These are phyloP conservation scores for Hymenopus coronatus DNA, from an alignment of 2,888 invertebrate species.

Conservation along the genomic window DNA sequence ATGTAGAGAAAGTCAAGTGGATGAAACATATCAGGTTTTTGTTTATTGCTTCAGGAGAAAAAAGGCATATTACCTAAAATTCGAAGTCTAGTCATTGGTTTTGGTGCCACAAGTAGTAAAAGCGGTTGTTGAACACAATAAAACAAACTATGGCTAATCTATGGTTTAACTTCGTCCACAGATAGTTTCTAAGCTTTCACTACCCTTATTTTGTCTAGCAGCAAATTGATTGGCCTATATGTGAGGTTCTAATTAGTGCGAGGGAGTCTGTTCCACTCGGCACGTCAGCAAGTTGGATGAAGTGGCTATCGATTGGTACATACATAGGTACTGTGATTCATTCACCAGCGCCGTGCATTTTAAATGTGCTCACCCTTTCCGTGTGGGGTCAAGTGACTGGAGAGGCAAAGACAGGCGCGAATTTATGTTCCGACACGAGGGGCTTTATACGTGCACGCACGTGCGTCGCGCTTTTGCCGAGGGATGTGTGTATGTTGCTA, in stretches of 20 bases:
- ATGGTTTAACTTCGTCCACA: too few relatives aligned
- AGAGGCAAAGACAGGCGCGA: background rate
- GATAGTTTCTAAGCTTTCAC: too few relatives aligned
- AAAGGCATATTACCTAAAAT: too few relatives aligned
- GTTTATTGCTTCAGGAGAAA: too few relatives aligned
- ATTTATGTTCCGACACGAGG: background rate
- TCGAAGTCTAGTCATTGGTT: too few relatives aligned
- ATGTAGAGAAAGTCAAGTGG: too few relatives aligned
- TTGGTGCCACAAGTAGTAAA: too few relatives aligned
- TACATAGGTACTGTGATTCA: background rate
- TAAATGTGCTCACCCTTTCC: background rate
- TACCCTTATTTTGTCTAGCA: too few relatives aligned
- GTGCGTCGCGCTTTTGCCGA: background rate
- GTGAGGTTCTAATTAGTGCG: background rate
- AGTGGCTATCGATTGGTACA: background rate
- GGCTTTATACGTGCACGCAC: background rate
- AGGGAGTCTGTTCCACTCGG: background rate
- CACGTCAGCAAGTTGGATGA: background rate
- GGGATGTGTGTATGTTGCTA: too few relatives aligned
- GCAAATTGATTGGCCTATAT: background rate
- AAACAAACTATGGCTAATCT: too few relatives aligned
- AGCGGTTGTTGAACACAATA: too few relatives aligned
- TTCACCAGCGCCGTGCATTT: background rate
- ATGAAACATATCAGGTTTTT: too few relatives aligned
- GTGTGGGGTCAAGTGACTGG: background rate